These are phyloP conservation scores for Apodemus speciosus DNA, from an alignment of 2,113 vertebrate species.

Conservation along the genomic window DNA sequence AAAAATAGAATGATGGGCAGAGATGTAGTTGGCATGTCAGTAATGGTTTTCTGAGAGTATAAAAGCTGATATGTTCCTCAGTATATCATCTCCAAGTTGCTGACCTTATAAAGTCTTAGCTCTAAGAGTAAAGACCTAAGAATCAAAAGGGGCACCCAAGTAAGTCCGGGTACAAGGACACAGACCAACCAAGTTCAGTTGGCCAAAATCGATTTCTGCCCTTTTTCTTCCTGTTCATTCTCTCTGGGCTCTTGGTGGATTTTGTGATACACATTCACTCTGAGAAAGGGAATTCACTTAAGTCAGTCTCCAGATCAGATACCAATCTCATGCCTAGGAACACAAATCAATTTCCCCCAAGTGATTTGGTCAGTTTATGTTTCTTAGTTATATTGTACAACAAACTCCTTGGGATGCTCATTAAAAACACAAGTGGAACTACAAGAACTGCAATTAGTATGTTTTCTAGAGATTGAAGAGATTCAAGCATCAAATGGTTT, in stretches of 20 bases:
- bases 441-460: neutral
- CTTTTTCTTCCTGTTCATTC: neutral
- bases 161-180: neutral
- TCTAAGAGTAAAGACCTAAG: neutral
- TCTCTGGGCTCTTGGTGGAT: neutral
- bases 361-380: neutral
- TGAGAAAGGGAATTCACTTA: neutral
- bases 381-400: neutral
- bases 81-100: neutral
- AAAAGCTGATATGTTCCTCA: neutral
- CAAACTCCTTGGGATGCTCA: neutral
- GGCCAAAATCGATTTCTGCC: neutral
- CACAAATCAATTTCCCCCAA: conserved; percentile 31
- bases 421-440: conserved; percentile 33
- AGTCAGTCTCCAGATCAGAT: neutral
- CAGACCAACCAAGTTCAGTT: neutral
- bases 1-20: neutral
- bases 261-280: neutral
- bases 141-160: neutral
- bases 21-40: neutral
- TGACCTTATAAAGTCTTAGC: neutral
- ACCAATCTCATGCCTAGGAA: neutral
- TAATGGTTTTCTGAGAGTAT: neutral
- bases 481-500: neutral
- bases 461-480: conserved; percentile 5